Conservation (phyloP, 2,113 vertebrate species). For the Glareola pratincola region DNA sequence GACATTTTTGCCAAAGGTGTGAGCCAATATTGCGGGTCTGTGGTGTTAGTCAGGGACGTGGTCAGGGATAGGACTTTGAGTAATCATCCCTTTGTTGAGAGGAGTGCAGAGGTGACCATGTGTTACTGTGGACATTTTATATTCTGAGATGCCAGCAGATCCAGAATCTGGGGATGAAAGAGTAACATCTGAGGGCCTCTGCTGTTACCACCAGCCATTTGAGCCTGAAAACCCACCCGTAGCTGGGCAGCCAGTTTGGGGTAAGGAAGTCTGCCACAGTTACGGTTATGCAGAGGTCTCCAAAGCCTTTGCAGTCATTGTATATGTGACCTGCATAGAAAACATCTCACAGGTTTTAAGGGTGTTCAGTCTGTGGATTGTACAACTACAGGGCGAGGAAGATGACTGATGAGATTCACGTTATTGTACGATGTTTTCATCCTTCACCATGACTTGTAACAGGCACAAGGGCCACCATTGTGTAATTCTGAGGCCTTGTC, state of each 20-base stretch:
- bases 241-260: not conserved
- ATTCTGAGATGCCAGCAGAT: not conserved
- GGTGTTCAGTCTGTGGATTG: not conserved
- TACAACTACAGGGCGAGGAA: not conserved
- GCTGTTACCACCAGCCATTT: not conserved
- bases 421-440: not conserved
- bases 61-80: not conserved
- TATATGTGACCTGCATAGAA: not conserved
- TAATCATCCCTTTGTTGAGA: not conserved
- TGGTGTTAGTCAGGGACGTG: not conserved
- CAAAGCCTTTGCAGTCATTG: not conserved
- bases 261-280: not conserved
- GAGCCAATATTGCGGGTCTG: not conserved
- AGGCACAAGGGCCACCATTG: not conserved
- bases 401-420: not conserved
- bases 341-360: not conserved
- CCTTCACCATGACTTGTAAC: not conserved
- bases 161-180: not conserved
- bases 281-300: not conserved
- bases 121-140: not conserved
- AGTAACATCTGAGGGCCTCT: not conserved
- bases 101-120: not conserved
- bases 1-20: not conserved
- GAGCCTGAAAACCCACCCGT: not conserved
- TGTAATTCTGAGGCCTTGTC: not conserved